Base-by-base conservation (phyloP, 1,140 invertebrate genomes). In the Paralvinella palmiformis region DNA sequence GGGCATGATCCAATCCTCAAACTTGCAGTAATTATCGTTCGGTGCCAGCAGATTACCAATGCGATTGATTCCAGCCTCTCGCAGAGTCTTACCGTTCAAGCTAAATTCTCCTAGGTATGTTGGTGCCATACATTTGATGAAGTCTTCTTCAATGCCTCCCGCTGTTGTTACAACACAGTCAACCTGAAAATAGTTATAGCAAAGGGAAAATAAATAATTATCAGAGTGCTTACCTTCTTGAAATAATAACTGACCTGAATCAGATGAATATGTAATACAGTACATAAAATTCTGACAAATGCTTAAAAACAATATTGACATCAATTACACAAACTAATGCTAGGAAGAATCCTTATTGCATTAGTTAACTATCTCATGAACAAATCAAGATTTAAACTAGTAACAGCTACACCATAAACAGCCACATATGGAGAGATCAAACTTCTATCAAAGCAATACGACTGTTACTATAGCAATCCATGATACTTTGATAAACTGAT, bases 1-100 rank as follows among this genome's bases (percentile, higher is more conserved):
- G 0, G 97, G 97, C 82, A 91, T 94, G 0, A 99, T 83, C 96
- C 96, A 99, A 76, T 98, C 91, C 83, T 99, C 96, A 84, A 99
- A 99, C 70, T 87, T 84, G 73, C 96, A 98, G 81, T 99, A 99
- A 83, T 99, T 99, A 72, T 96, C 88, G 84, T 99, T 99, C 4
- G 97, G 96, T 1, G 98, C 94, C 29, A 99, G 82, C 33, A 99
- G 83, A 83, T 99, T 99, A 33, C 97, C 96, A 69, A 96, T 98
- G 69, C 97, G 84, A 81, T 99, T 99, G 36, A 99, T 91, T 10
- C 96, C 97, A 68, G 88, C 86, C 6, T 91, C 87, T 63, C 95
- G 83, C 17, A 96, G 83, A 44, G 78, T 68, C 35, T 66, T 69
- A 2, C 85, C 96, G 72, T 86, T 85, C 60, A 97, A 83, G 76